Base-by-base conservation (phyloP, 2,113 vertebrate genomes). In the Crotophaga sulcirostris region DNA sequence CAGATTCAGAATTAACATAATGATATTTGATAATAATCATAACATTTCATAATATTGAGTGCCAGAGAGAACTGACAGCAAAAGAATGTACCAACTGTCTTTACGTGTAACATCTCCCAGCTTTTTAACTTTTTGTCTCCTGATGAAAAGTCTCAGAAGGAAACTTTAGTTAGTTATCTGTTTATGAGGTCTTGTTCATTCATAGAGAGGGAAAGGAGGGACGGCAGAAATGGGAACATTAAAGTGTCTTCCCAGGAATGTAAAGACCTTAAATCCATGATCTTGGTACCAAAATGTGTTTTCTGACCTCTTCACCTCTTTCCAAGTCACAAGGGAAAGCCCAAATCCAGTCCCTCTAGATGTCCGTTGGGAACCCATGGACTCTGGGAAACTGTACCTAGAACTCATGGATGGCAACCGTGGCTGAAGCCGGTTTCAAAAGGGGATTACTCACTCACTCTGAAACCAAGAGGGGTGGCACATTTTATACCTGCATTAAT, bases 31-130 rank as follows among this genome's bases (percentile, higher is more conserved):
- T 97, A 97, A 96, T 95, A 96, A 97, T 96, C 96, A 92, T 90
- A 95, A 96, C 96, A 96, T 96, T 97, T 96, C 96, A 96, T 84
- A 97, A 96, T 96, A 97, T 97, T 95, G 96, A 97, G 96, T 93
- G 90, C 94, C 6, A 9, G 84, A 95, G 92, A 94, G 54, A 96
- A 45, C 79, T 94, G 93, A 96, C 92, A 90, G 94, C 64, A 79
- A 90, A 89, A 94, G 90, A 73, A 95, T 82, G 33, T 90, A 68
- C 88, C 83, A 93, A 92, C 96, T 95, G 94, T 83, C 91, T 96
- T 78, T 92, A 92, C 23, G 2, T 84, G 90, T 64, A 96, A 87
- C 80, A 95, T 90, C 88, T 89, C 83, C 66, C 76, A 82, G 73
- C 5, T 90, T 90, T 89, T 93, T 66, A 92, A 93, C 54, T 94